phyloP scores from a whole-genome alignment of 2,797 vertebrate species.

The Acipenser ruthenus region DNA sequence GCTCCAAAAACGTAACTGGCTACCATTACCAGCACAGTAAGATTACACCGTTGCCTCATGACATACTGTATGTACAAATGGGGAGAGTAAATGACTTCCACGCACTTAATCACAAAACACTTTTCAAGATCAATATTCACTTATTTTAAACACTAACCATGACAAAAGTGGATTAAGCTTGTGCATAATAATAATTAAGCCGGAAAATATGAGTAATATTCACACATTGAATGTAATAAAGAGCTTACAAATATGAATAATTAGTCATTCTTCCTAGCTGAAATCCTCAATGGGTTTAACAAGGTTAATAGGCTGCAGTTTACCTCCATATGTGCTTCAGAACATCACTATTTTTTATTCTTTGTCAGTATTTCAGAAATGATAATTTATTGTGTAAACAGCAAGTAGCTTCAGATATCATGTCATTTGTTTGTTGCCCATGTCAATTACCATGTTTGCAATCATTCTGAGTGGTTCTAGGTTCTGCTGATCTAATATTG shows the following conservation, averaged over 20 bases:
- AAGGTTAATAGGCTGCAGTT: not conserved
- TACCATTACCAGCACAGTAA: not conserved
- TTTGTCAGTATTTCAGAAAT: too few relatives aligned
- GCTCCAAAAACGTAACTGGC: not conserved
- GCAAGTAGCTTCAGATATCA: too few relatives aligned
- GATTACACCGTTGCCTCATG: not conserved
- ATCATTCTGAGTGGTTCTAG: too few relatives aligned
- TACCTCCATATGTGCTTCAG: too few relatives aligned
- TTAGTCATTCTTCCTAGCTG: not conserved
- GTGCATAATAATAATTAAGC: not conserved
- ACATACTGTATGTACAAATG: not conserved
- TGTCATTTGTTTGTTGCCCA: too few relatives aligned
- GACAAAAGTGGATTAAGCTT: not conserved
- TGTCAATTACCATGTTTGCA: too few relatives aligned
- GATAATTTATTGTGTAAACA: too few relatives aligned
- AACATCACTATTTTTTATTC: too few relatives aligned
- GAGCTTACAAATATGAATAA: slow-evolving; percentile 1
- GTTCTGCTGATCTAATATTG: too few relatives aligned
- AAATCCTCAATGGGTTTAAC: slow-evolving; percentile 1
- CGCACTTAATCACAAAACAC: not conserved
- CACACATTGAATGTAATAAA: not conserved
- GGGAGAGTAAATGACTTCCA: not conserved
- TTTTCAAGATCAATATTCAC: not conserved
- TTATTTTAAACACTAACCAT: not conserved
- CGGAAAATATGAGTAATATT: not conserved